These are phyloP conservation scores for Diglossa brunneiventris DNA, from an alignment of 2,113 vertebrate genomes.

Conservation along the genomic window DNA sequence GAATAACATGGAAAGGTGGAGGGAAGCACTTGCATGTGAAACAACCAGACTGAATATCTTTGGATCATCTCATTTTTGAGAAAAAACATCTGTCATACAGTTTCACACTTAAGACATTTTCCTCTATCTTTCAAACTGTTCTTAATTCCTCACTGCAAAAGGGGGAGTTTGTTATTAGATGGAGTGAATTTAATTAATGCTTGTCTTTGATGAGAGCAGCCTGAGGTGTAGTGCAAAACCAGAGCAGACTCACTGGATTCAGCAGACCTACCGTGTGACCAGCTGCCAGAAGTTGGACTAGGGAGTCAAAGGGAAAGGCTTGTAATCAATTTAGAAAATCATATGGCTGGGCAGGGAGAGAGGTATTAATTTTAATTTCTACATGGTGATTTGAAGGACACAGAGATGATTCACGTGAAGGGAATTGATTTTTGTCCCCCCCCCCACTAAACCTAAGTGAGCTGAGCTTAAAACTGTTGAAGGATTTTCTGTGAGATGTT, in stretches of 20 bases:
- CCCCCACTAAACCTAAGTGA: neutral
- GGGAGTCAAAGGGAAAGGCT: neutral
- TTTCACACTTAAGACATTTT: neutral
- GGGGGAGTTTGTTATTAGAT: neutral
- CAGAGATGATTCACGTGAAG: neutral
- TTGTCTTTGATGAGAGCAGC: neutral
- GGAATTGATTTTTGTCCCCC: neutral
- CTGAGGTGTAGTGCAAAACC: neutral
- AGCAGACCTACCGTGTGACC: constrained; percentile 6
- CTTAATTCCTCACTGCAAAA: neutral
- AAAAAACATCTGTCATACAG: neutral
- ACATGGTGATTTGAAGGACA: neutral
- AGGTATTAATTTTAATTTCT: neutral
- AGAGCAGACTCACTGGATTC: neutral
- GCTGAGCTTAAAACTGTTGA: constrained; percentile 28
- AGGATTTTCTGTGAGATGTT: constrained; percentile 60
- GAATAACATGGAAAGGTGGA: neutral
- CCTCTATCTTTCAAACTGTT: neutral
- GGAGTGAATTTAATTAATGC: neutral
- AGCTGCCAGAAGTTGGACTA: neutral
- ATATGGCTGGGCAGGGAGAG: neutral
- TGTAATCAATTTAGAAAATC: neutral
- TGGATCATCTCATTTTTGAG: neutral
- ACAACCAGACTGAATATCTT: neutral
- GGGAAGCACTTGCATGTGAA: neutral